Evolutionary conservation across 1,140 invertebrate genomes (phyloP).

Genomic region (Drosophila jambulina): DNA sequence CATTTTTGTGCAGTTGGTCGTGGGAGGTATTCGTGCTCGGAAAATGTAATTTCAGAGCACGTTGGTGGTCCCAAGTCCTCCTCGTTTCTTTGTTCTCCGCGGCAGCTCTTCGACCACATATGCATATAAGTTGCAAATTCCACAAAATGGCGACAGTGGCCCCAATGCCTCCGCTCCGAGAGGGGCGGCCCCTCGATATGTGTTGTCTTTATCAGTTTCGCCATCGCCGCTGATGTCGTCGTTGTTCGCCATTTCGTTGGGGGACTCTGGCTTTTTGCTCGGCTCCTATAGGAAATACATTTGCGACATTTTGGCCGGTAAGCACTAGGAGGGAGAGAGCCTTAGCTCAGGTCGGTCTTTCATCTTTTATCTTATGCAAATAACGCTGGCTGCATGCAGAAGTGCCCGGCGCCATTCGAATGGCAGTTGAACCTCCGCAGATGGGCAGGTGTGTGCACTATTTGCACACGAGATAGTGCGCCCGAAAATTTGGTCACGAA

Average conservation of each 20-base stretch:
- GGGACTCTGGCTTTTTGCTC: constrained; percentile 52
- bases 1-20: constrained; percentile 76
- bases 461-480: constrained; percentile 72
- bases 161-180: constrained; percentile 28
- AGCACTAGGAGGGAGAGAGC: constrained; percentile 41
- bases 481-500: constrained; percentile 74
- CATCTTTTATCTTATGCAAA: constrained; percentile 80
- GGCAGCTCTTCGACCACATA: constrained; percentile 45
- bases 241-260: constrained; percentile 18
- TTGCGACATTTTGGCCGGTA: constrained; percentile 59
- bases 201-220: constrained; percentile 79
- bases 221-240: constrained; percentile 46
- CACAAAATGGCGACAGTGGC: constrained; percentile 78
- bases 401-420: constrained; percentile 46
- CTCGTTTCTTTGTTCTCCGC: constrained; percentile 19
- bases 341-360: constrained; percentile 43
- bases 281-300: constrained; percentile 78
- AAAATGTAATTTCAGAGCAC: constrained; percentile 81
- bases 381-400: constrained; percentile 72
- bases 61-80: constrained; percentile 42
- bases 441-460: constrained; percentile 67
- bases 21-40: constrained; percentile 73
- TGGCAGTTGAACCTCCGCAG: constrained; percentile 24
- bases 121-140: constrained; percentile 78
- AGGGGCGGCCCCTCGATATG: constrained; percentile 32